These are phyloP conservation scores for Corapipo altera DNA, from an alignment of 2,113 vertebrate genomes.

Conservation along the genomic window DNA sequence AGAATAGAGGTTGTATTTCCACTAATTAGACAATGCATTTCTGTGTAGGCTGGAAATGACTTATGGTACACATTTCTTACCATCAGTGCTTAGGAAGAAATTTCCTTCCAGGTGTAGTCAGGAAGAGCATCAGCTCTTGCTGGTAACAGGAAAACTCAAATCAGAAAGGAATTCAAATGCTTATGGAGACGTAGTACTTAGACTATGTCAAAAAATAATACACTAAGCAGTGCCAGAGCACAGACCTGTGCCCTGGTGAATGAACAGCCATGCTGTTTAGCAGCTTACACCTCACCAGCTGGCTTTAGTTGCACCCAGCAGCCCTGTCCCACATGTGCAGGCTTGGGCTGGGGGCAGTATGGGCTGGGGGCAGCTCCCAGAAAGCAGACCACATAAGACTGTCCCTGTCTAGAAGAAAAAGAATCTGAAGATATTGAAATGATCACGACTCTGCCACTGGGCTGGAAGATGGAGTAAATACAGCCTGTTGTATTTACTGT, in stretches of 20 bases:
- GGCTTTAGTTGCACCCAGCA: background rate
- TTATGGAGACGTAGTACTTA: background rate
- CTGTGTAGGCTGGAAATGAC: background rate
- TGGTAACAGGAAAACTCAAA: background rate
- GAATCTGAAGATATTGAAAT: background rate
- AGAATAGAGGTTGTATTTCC: background rate
- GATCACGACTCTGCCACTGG: rapidly evolving
- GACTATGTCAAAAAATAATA: background rate
- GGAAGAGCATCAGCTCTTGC: background rate
- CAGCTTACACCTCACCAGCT: background rate
- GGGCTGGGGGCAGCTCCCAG: background rate
- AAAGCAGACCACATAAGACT: background rate
- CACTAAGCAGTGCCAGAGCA: background rate
- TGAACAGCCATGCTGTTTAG: background rate
- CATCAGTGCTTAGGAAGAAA: background rate
- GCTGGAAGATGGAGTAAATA: background rate
- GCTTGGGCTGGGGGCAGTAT: background rate
- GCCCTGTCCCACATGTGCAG: background rate
- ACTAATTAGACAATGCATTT: background rate
- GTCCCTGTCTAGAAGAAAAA: background rate
- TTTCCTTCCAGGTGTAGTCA: background rate
- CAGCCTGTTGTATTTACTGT: background rate
- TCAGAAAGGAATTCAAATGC: background rate
- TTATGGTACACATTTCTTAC: background rate
- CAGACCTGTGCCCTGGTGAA: background rate